Evolutionary conservation across 2,113 vertebrate genomes (phyloP).

Genomic region (Pionites leucogaster): DNA sequence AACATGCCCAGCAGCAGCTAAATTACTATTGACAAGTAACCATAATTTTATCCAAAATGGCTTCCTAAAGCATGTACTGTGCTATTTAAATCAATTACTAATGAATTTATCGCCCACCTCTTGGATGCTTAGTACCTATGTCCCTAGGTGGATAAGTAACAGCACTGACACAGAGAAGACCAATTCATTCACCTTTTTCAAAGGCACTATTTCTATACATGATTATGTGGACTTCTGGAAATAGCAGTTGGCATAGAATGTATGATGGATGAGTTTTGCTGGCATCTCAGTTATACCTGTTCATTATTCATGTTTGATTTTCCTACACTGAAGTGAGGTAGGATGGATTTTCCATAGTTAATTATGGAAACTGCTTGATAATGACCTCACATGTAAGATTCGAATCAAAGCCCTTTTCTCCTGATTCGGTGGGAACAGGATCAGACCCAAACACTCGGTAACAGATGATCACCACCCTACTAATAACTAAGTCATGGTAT

Average conservation of each 20-base stretch:
- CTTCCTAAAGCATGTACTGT: not conserved
- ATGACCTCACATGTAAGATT: not conserved
- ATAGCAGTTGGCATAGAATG: not conserved
- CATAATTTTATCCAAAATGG: not conserved
- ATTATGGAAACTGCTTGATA: not conserved
- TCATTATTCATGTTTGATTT: not conserved
- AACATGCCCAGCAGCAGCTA: not conserved
- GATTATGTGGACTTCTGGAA: not conserved
- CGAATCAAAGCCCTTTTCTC: not conserved
- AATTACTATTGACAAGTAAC: not conserved
- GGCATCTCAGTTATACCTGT: not conserved
- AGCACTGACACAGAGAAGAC: not conserved
- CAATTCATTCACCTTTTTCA: not conserved
- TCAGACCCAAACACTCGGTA: not conserved
- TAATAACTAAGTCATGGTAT: too few relatives aligned
- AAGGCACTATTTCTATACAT: fast-evolving
- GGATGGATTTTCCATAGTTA: not conserved
- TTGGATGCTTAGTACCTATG: not conserved
- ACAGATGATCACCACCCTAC: not conserved
- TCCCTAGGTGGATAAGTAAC: not conserved
- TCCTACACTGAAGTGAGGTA: not conserved
- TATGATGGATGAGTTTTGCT: not conserved
- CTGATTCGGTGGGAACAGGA: not conserved
- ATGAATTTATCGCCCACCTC: not conserved
- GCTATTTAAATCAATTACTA: not conserved